phyloP scores from a whole-genome alignment of 2,888 invertebrate species.

The Athripsodes cinereus region DNA sequence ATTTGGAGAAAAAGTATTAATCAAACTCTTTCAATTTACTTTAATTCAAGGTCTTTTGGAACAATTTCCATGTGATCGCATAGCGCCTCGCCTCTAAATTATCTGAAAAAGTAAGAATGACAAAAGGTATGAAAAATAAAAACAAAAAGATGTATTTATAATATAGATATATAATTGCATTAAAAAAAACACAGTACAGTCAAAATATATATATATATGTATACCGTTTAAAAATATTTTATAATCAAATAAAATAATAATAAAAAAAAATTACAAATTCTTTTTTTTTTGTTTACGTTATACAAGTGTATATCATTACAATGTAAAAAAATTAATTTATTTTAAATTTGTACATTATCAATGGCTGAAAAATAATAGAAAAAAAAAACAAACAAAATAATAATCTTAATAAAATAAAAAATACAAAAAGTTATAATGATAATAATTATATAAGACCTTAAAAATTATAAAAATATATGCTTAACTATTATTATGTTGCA shows the following conservation, averaged over 20 bases:
- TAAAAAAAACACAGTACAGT: slow-evolving; percentile 1
- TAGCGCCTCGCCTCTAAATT: too few species aligned
- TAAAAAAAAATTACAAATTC: neutral
- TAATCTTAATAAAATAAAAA: neutral
- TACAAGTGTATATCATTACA: neutral
- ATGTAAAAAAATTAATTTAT: neutral
- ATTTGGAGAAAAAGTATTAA: too few species aligned
- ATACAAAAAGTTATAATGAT: too few species aligned
- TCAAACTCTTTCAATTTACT: too few species aligned
- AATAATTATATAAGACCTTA: too few species aligned
- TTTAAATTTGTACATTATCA: neutral
- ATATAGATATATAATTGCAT: slow-evolving; percentile 2
- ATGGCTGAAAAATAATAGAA: neutral
- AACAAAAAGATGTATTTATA: neutral
- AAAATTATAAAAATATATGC: too few species aligned
- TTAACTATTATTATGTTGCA: too few species aligned
- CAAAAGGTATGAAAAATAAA: neutral
- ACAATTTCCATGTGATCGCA: too few species aligned
- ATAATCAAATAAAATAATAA: neutral
- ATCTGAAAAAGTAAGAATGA: too few species aligned
- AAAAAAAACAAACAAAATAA: neutral
- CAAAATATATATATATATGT: neutral
- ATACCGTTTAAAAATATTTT: neutral
- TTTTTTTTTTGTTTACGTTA: neutral
- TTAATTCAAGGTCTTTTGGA: too few species aligned